phyloP scores from a whole-genome alignment of 2,797 vertebrate species.

The Anguilla megastoma region DNA sequence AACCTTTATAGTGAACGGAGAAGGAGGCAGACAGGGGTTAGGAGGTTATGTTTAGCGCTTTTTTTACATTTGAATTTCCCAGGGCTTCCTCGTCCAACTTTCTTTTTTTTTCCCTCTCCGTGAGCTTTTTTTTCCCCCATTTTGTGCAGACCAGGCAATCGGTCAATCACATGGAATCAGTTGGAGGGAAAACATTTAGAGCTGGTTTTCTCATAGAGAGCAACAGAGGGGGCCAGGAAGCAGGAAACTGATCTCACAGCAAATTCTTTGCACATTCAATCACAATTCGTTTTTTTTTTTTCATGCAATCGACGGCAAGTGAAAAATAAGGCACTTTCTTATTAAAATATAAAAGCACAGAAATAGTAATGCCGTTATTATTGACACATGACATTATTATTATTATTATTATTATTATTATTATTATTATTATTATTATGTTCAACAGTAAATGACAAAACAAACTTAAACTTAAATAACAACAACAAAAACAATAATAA shows the following conservation, averaged over 20 bases:
- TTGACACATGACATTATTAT: slow-evolving; percentile 34
- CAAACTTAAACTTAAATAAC: background rate
- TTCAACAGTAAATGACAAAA: background rate
- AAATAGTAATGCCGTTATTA: slow-evolving; percentile 52
- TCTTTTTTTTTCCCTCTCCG: background rate
- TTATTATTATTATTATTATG: slow-evolving; percentile 24
- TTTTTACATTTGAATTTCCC: slow-evolving; percentile 25
- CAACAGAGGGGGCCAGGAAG: background rate
- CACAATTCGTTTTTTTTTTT: background rate
- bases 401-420: slow-evolving; percentile 45
- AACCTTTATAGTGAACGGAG: background rate
- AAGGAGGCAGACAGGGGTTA: background rate
- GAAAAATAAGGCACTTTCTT: background rate
- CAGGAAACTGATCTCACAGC: slow-evolving; percentile 23
- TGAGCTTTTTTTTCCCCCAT: background rate
- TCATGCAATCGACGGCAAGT: background rate
- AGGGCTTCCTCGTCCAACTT: slow-evolving; percentile 4
- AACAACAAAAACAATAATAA: background rate
- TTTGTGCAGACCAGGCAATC: slow-evolving; percentile 64
- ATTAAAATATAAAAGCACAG: slow-evolving; percentile 26
- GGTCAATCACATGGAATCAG: slow-evolving; percentile 76
- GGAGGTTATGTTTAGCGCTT: slow-evolving; percentile 3
- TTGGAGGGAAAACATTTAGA: slow-evolving; percentile 57
- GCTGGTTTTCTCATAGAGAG: slow-evolving; percentile 54
- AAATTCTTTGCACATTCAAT: slow-evolving; percentile 22